Percentiles rank a stretch among this genome's conserved stretches.
Evolutionary conservation across 2,113 vertebrate genomes (phyloP).

Genomic region (Misgurnus anguillicaudatus): DNA sequence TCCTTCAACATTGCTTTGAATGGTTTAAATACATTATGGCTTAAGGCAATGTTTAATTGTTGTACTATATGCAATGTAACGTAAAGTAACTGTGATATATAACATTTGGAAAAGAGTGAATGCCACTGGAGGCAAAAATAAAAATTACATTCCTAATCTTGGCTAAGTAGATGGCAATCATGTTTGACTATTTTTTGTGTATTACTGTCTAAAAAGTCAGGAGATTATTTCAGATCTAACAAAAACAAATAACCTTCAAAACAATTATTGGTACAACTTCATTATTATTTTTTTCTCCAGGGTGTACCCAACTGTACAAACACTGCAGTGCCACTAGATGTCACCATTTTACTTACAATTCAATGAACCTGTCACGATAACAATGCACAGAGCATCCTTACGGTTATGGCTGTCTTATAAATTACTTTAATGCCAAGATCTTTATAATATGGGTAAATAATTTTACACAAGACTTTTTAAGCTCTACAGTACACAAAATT

Average conservation of each 20-base stretch:
- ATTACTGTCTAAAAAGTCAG: neutral
- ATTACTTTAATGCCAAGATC: too few species aligned
- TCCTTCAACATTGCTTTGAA: neutral
- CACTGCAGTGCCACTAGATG: slow-evolving; percentile 58
- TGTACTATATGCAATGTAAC: neutral
- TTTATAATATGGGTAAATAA: too few species aligned
- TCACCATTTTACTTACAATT: slow-evolving; percentile 48
- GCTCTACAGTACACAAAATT: neutral
- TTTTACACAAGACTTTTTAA: neutral
- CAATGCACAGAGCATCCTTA: neutral
- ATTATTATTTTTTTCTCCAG: neutral
- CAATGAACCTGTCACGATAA: neutral
- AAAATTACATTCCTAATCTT: neutral
- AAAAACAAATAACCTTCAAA: neutral
- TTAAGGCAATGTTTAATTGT: neutral
- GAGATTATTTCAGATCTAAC: neutral
- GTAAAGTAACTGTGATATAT: too few species aligned
- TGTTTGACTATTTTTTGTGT: neutral
- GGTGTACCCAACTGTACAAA: slow-evolving; percentile 28
- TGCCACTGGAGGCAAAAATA: neutral
- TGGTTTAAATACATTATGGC: neutral
- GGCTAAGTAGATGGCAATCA: neutral
- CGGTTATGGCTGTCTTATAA: neutral
- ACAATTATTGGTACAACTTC: neutral
- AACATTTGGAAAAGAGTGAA: too few species aligned